Percentiles rank a stretch among this genome's conserved stretches.
phyloP scores from a whole-genome alignment of 2,113 vertebrate genomes.

The Spea bombifrons region DNA sequence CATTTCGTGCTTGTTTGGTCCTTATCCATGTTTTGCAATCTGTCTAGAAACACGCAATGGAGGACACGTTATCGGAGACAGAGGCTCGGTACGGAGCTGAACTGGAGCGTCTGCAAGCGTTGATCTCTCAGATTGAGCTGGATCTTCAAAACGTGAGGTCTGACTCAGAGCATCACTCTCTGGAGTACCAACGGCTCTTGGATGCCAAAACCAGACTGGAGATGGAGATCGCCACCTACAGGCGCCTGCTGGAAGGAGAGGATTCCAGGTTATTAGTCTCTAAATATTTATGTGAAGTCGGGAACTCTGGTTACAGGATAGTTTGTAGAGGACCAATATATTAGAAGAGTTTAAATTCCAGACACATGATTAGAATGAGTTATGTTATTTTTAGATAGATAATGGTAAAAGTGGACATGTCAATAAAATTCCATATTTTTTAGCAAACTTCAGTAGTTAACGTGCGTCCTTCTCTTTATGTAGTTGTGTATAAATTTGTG shows the following conservation, averaged over 20 bases:
- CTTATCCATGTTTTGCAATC: not conserved
- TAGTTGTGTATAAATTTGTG: no score
- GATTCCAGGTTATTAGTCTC: conserved; percentile 49
- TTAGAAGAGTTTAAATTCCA: not conserved
- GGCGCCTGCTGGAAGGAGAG: conserved; percentile 52
- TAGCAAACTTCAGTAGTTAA: not conserved
- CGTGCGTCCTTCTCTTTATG: not conserved
- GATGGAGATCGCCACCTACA: conserved; percentile 54
- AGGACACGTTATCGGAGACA: conserved; percentile 68
- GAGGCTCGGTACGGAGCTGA: conserved; percentile 62
- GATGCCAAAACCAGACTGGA: conserved; percentile 51
- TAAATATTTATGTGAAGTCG: not conserved
- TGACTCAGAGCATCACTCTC: conserved; percentile 57
- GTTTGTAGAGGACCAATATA: not conserved
- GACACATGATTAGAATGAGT: not conserved
- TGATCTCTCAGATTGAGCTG: conserved; percentile 64
- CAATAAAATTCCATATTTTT: no score
- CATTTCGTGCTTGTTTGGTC: not conserved
- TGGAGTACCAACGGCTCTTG: conserved; percentile 65
- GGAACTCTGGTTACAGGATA: not conserved
- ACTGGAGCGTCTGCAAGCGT: conserved; percentile 64
- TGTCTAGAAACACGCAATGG: conserved; percentile 72
- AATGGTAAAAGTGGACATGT: not conserved
- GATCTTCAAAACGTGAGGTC: conserved; percentile 60
- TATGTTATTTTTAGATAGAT: not conserved